Conservation (phyloP, 2,888 invertebrate species). For the Globia sparganii region DNA sequence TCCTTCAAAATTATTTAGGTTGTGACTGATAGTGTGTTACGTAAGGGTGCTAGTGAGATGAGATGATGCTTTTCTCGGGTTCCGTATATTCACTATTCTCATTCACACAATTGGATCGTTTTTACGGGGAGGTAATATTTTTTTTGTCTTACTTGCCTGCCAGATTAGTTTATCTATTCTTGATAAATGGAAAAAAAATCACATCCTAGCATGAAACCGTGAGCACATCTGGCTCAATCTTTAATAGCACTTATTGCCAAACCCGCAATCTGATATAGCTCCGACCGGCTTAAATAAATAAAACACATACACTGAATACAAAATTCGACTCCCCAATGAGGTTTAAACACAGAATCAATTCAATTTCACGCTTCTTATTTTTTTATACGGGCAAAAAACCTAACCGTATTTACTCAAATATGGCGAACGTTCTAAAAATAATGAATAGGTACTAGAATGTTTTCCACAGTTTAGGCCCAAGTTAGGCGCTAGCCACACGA, state of each 20-base stretch:
- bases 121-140: neutral
- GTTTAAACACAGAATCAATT: slow-evolving; percentile 44
- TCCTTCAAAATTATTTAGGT: neutral
- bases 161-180: neutral
- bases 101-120: neutral
- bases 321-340: slow-evolving; percentile 21
- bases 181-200: neutral
- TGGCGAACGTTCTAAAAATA: slow-evolving; percentile 16
- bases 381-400: slow-evolving; percentile 24
- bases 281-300: neutral
- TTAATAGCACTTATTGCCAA: neutral
- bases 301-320: slow-evolving; percentile 11
- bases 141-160: neutral
- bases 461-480: neutral
- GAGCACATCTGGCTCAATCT: too few species aligned
- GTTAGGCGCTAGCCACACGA: neutral
- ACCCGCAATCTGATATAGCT: neutral
- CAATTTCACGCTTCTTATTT: slow-evolving; percentile 49
- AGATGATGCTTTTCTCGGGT: neutral
- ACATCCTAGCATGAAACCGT: neutral
- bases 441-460: slow-evolving; percentile 20
- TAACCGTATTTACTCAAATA: slow-evolving; percentile 27
- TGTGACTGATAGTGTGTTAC: neutral
- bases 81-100: neutral
- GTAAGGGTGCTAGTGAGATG: neutral